Evolutionary conservation across 30 jellyfish, hydroid and myxozoan genomes (phyloP).

Genomic region (Turritopsis rubra): DNA sequence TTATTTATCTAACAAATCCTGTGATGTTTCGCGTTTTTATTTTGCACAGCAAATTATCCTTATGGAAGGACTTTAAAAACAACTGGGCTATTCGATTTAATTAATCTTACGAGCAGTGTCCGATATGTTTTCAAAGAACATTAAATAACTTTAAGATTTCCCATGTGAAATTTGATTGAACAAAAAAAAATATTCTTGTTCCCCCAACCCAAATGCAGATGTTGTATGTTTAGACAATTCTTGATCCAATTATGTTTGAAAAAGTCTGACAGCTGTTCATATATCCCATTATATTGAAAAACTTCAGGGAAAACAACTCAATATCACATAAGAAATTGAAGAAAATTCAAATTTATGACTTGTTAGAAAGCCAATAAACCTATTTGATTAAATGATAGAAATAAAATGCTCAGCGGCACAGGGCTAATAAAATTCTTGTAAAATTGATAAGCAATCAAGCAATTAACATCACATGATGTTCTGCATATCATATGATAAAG

Average conservation of each 20-base stretch:
- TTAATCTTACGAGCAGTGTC: no score
- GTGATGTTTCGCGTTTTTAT: neutral
- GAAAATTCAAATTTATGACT: neutral
- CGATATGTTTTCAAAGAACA: no score
- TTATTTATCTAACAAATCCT: neutral
- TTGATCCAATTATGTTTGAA: neutral
- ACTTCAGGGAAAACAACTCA: neutral
- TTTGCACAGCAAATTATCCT: neutral
- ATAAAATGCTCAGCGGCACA: neutral
- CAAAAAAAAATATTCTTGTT: neutral
- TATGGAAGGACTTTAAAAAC: neutral
- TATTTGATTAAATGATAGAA: neutral
- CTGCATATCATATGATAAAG: neutral
- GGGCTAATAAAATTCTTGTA: neutral
- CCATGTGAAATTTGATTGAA: neutral
- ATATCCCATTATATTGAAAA: neutral
- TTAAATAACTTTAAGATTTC: neutral
- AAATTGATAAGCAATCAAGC: no score
- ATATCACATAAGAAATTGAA: no score
- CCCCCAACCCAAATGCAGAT: neutral
- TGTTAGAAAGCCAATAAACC: neutral
- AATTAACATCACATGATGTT: no score
- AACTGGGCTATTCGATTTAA: no score
- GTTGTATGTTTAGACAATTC: neutral
- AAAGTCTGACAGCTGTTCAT: neutral